Base-by-base conservation (phyloP, 2,797 vertebrate species). In the Malurus leucopterus region DNA sequence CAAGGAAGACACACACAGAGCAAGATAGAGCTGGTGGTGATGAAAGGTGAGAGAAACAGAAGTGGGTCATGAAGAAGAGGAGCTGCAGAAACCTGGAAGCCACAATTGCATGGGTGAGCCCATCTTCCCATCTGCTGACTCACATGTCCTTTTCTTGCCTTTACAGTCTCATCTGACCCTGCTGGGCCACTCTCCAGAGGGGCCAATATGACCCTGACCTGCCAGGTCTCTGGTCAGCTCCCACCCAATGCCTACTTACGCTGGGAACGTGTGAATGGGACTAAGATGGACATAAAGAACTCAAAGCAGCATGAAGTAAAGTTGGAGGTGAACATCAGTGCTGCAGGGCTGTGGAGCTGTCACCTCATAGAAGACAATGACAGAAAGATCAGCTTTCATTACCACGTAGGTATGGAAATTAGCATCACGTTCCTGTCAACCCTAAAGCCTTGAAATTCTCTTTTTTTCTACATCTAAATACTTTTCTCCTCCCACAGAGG, bases 11-110 rank as follows among this genome's bases (percentile, higher is more conserved):
- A 3, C 0, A 3, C 50, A 8, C 18, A 53, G 22, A 95, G 65
- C 68, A n/a, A 54, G 30, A 95, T 93, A 80, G 91, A 94, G 11
- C 93, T 98, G 9, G 88, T 97, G 73, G 94, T 97, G 73, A 93
- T 98, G 96, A 94, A 23, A 93, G 95, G 97, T 98, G 84, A 96
- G 95, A 86, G 38, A 54, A 74, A 27, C 29, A 67, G 17, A 64
- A 79, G 36, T 16, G 10, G 11, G 20, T 62, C 17, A 27, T 24
- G 40, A 59, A 59, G 41, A 72, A 6, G 24, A 75, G 22, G 23
- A 65, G 13, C 44, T 86, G 18, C 40, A 84, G 65, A 55, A 80
- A 61, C 7, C 14, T 58, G 51, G 50, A 79, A 70, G 22, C 38
- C 65, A 24, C 50, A 50, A 40, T 38, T 63, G 30, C 32, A 54